Conservation (phyloP, 2,113 vertebrate genomes). For the Corynorhinus townsendii region DNA sequence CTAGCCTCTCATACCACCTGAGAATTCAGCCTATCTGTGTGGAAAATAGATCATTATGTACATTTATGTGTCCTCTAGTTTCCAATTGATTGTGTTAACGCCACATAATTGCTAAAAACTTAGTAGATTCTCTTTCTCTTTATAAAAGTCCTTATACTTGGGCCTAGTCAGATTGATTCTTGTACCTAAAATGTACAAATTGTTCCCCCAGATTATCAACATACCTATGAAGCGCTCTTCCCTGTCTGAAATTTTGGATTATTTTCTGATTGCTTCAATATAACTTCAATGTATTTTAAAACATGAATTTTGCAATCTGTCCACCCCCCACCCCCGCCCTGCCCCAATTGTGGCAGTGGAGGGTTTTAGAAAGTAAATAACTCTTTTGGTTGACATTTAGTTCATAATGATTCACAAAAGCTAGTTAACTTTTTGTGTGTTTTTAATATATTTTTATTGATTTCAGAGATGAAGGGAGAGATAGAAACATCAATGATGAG, state of each 20-base stretch:
- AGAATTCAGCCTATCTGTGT: background rate
- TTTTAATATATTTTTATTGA: too few species aligned
- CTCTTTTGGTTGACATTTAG: background rate
- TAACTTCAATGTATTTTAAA: background rate
- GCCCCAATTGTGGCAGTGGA: background rate
- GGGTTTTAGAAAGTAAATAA: background rate
- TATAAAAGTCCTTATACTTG: background rate
- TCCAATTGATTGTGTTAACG: background rate
- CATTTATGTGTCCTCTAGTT: background rate
- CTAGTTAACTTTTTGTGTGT: background rate
- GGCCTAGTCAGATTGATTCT: background rate
- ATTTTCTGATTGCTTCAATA: background rate
- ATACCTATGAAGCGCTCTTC: background rate
- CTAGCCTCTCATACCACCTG: background rate
- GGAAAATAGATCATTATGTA: background rate
- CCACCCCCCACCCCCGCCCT: too few species aligned
- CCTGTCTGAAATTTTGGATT: background rate
- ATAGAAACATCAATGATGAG: too few species aligned
- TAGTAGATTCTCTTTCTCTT: background rate
- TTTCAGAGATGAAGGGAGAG: too few species aligned
- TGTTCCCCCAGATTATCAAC: background rate
- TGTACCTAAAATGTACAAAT: background rate
- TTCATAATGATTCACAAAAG: constrained; percentile 28
- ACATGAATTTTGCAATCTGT: background rate
- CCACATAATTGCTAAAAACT: background rate